Base-by-base conservation (phyloP, 2,113 vertebrate genomes). In the Lutjanus erythropterus region DNA sequence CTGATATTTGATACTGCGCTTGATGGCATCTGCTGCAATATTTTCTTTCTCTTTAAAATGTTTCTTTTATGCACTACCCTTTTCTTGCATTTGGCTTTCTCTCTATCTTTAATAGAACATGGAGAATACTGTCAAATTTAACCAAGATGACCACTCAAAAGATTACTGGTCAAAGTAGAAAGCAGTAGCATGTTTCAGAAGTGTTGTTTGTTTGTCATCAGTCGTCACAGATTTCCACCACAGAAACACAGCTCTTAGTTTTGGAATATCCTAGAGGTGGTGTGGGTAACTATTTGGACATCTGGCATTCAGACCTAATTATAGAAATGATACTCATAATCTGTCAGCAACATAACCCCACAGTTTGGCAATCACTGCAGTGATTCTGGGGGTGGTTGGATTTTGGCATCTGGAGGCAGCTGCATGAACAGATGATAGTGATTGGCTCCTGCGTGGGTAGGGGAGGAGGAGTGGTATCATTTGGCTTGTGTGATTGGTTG, bases 281-380 rank as follows among this genome's bases (percentile, higher is more conserved):
- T 19, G 6, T 15, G 11, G 37, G 9, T 44, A 9, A 71, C 18
- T 11, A 16, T 29, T 42, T n/a, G 61, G 50, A 84, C 80, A 79
- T 72, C 78, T 80, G 78, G 68, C 23, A 55, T 84, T 86, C 66
- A 81, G 31, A 31, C 9, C 42, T 1, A 71, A 85, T 89, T 71
- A 83, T 5, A 0, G 3, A 14, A 76, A 73, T 41, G 61, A 68
- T 67, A 42, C 33, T 55, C 5, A 7, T 68, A 64, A 84, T 76
- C n/a, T 12, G 52, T 53, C 66, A 72, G 61, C 23, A 37, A 25
- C 15, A 67, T 35, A 47, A 39, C 44, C 39, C 44, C 0, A 4
- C 83, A 35, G 64, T 58, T 75, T 56, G 71, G 75, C 78, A 62
- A 69, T 62, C 56, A 71, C 70, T 16, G 4, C 12, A 21, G 12